phyloP scores from a whole-genome alignment of 2,888 invertebrate genomes.

The Rhagophthalmus giganteus region DNA sequence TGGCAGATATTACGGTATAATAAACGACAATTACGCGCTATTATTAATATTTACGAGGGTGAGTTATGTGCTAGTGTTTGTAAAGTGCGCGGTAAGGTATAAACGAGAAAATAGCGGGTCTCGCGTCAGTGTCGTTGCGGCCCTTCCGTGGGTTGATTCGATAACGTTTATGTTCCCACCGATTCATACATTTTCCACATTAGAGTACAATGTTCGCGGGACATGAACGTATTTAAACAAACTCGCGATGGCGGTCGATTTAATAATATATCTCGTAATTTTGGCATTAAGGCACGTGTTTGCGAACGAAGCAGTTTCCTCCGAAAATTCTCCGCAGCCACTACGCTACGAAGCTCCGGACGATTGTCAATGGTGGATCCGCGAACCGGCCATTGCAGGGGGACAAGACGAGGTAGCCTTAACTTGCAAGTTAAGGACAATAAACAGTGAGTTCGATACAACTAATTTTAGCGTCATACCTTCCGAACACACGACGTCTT shows the following conservation, averaged over 20 bases:
- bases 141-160: constrained; percentile 32
- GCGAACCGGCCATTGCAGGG: constrained; percentile 61
- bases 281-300: constrained; percentile 20
- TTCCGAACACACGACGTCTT: constrained; percentile 77
- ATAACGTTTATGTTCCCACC: constrained; percentile 17
- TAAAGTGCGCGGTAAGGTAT: constrained; percentile 31
- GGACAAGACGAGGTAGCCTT: constrained; percentile 71
- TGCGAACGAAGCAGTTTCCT: constrained; percentile 25
- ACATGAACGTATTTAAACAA: constrained; percentile 11
- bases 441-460: constrained; percentile 85
- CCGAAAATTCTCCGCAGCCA: constrained; percentile 49
- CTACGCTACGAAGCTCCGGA: constrained; percentile 79
- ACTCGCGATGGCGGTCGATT: constrained; percentile 35
- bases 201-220: constrained; percentile 1
- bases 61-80: constrained; percentile 35
- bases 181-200: no score
- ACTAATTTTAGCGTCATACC: constrained; percentile 88
- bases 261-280: constrained; percentile 27
- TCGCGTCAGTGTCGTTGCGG: constrained; percentile 37
- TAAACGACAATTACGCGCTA: constrained; percentile 36
- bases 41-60: constrained; percentile 40
- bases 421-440: constrained; percentile 78
- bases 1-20: constrained; percentile 19
- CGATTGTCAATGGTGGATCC: constrained; percentile 79
- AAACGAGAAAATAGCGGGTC: constrained; percentile 37